These are phyloP conservation scores for Penelope pileata DNA, from an alignment of 2,113 vertebrate genomes.

Conservation along the genomic window DNA sequence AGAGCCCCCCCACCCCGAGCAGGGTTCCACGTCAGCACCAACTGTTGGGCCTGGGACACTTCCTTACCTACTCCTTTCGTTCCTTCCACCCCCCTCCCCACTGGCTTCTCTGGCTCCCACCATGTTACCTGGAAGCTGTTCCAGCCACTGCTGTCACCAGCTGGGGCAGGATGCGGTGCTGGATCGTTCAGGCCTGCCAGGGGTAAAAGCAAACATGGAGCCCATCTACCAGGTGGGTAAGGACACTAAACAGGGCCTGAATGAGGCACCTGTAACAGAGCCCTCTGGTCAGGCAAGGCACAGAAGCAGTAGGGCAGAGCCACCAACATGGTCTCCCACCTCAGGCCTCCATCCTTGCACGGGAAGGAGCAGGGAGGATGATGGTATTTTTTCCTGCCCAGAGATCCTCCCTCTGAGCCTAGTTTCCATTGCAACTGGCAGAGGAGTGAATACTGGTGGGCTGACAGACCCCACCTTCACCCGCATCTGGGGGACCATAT, in stretches of 20 bases:
- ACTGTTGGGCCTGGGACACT: neutral
- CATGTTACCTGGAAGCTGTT: constrained; percentile 88
- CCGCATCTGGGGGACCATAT: rapidly evolving
- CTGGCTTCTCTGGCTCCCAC: neutral
- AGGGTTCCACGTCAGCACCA: neutral
- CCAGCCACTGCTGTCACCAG: constrained; percentile 84
- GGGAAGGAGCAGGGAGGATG: neutral
- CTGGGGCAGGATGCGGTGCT: constrained; percentile 72
- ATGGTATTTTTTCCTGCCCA: neutral
- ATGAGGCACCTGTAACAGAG: neutral
- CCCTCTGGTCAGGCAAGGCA: neutral
- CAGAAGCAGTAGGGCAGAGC: neutral
- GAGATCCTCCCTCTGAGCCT: neutral
- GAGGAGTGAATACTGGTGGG: neutral
- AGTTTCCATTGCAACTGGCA: neutral
- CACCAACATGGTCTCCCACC: neutral
- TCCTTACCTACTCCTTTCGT: neutral
- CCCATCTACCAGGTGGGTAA: neutral
- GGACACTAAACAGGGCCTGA: neutral
- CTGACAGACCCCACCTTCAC: neutral
- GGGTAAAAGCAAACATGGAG: neutral
- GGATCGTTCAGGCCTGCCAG: constrained; percentile 87
- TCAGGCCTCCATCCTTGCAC: neutral
- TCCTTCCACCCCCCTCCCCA: neutral
- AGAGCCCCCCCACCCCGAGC: neutral